Conservation (phyloP, 2,797 vertebrate genomes). For the Etheostoma perlongum region DNA sequence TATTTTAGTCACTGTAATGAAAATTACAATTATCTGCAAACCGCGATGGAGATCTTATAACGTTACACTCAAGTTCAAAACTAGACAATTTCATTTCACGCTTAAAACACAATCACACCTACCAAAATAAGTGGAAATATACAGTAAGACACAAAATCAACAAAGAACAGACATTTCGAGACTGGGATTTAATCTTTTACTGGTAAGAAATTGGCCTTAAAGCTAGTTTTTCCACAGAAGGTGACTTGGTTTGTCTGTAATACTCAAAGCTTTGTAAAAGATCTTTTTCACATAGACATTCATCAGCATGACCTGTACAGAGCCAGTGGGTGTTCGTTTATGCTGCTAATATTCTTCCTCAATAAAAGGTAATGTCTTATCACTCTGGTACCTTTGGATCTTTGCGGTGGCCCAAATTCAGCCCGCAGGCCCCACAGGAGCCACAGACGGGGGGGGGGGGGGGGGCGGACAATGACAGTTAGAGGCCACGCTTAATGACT, state of each 20-base stretch:
- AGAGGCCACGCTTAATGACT: slow-evolving; percentile 46
- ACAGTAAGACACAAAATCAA: background rate
- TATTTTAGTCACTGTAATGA: slow-evolving; percentile 1
- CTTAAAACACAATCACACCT: background rate
- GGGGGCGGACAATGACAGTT: slow-evolving; percentile 42
- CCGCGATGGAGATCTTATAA: background rate
- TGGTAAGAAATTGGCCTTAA: background rate
- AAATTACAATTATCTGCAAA: background rate
- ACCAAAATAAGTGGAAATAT: background rate
- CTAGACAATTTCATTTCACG: background rate
- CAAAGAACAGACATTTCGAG: background rate
- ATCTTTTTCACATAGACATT: rapidly evolving
- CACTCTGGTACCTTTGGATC: slow-evolving; percentile 19
- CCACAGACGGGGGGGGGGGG: background rate
- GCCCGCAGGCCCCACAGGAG: background rate
- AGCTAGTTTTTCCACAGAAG: background rate
- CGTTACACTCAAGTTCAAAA: background rate
- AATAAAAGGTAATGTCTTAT: slow-evolving; percentile 37
- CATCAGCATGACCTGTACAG: background rate
- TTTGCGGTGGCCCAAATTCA: slow-evolving; percentile 9
- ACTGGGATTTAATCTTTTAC: background rate
- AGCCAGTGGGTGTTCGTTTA: slow-evolving; percentile 6
- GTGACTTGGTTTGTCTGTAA: background rate
- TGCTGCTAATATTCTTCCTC: slow-evolving; percentile 31
- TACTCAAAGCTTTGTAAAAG: background rate